Evolutionary conservation across 2,797 vertebrate genomes (phyloP), one percentile per base, ranked within the genome.

Genomic region (Sebastes glaucus): DNA sequence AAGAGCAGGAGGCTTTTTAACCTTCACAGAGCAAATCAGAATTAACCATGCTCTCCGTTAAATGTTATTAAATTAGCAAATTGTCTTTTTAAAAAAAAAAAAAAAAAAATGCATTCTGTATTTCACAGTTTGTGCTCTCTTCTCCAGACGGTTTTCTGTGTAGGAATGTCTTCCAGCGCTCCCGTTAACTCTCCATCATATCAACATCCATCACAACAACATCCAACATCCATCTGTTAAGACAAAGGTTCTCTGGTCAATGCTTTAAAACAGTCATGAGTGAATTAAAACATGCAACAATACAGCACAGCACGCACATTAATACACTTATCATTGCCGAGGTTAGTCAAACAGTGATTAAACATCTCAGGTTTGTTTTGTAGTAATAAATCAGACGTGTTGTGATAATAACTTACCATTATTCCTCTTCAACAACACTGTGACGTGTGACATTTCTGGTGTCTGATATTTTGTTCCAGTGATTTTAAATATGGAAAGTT

Each of bases 181-280:
- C 81, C 84, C 3, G 73, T 70, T 74, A 46, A 56, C 83, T 83
- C 87, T 28, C 82, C 86, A 53, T 84, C 81, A 64, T 2, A n/a
- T 74, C 84, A 78, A 77, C 81, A 87, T 89, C 82, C 82, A 85
- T 87, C 86, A 92, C 80, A 80, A 75, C 74, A 86, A 87, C 85
- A 82, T 75, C 81, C 68, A 87, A 72, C 84, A 82, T 73, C 83
- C 87, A 78, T 77, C 72, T 14, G 64, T 75, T 87, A 63, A 62
- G 13, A 86, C 78, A 74, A 27, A 77, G 33, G 11, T 18, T 76
- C 35, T 81, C 23, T 59, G 57, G 52, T 83, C 23, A 82, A 71
- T 71, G 78, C 67, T 65, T 71, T 69, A 18, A 75, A 81, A 82
- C 70, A 81, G 61, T 74, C 70, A 67, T 25, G 77, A 87, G 49